Evolutionary conservation across 64 coral and sea anemone genomes (phyloP), one percentile per base, ranked within the genome.

Genomic region (Montipora sp.): DNA sequence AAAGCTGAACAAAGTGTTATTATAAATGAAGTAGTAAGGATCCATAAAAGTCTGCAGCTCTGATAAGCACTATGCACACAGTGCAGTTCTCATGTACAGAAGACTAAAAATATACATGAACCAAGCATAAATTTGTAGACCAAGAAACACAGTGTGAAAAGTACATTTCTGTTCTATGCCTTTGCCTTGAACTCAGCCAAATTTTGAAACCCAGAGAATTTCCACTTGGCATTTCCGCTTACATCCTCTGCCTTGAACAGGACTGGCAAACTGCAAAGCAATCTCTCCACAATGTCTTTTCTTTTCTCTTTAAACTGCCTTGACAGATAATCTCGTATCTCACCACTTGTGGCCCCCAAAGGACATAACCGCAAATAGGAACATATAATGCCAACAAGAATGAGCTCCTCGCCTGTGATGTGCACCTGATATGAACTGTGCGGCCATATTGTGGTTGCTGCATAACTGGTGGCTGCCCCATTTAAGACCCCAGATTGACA

Each of bases 281-380:
- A 70, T 11, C 79, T 94, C 76, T 87, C 92, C 48, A 92, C 77
- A 1, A 79, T 70, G 9, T 91, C 93, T 19, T 49, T 87, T 59
- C 51, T 82, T 3, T 77, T 83, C 8, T 93, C 95, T 2, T 89
- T 78, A 23, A 93, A 93, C 51, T 98, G 92, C 0, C 95, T 58
- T 47, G 77, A 89, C n/a, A 98, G 24, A 22, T 94, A 89, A 9
- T 77, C 82, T 81, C 76, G 85, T 82, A 98, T 93, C 84, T 98
- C 87, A 3, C 61, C 72, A 81, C 83, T 82, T 9, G 95, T 94
- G 21, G 95, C 95, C n/a, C 95, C 95, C 11, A 43, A 61, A 5
- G 78, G 95, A 48, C 95, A 98, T 20, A 94, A 47, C 23, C 91
- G 84, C 44, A 98, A 78, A 77, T 92, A 98, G 4, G 95, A 98